Evolutionary conservation across 2,113 vertebrate species (phyloP).

Genomic region (Perca schrenkii): DNA sequence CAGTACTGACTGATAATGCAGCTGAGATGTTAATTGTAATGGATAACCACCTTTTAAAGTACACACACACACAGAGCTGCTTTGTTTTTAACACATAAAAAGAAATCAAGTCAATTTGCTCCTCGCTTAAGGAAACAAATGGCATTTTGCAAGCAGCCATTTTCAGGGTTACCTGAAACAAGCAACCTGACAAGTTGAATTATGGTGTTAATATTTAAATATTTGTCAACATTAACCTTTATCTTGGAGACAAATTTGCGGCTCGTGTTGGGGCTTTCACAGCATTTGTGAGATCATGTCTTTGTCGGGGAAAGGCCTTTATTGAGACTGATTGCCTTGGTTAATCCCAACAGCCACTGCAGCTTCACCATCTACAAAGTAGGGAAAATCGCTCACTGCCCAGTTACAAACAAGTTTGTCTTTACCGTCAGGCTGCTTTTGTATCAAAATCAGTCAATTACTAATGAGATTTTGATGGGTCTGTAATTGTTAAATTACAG

Average conservation of each 20-base stretch:
- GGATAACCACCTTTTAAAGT: conserved; percentile 42
- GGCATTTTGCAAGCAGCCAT: conserved; percentile 71
- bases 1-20: conserved; percentile 21
- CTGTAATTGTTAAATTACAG: too few species aligned
- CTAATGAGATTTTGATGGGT: background rate
- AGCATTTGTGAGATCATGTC: conserved; percentile 70
- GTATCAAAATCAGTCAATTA: conserved; percentile 3
- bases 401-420: conserved; percentile 20
- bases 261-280: conserved; percentile 74
- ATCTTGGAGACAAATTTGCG: conserved; percentile 81
- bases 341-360: conserved; percentile 77
- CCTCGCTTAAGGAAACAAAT: conserved; percentile 75
- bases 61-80: conserved; percentile 18
- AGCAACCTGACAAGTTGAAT: conserved; percentile 84
- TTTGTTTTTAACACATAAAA: conserved; percentile 67
- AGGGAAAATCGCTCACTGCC: background rate
- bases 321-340: conserved; percentile 83
- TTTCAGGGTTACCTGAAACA: conserved; percentile 78
- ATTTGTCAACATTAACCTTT: conserved; percentile 88
- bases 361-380: conserved; percentile 52
- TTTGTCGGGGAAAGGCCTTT: conserved; percentile 80
- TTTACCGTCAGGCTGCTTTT: conserved; percentile 4
- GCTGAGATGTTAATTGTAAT: conserved; percentile 44
- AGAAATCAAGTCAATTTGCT: conserved; percentile 78
- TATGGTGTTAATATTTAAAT: conserved; percentile 84